Base-by-base conservation (phyloP, 2,797 vertebrate genomes). In the Micropoecilia bifurca region DNA sequence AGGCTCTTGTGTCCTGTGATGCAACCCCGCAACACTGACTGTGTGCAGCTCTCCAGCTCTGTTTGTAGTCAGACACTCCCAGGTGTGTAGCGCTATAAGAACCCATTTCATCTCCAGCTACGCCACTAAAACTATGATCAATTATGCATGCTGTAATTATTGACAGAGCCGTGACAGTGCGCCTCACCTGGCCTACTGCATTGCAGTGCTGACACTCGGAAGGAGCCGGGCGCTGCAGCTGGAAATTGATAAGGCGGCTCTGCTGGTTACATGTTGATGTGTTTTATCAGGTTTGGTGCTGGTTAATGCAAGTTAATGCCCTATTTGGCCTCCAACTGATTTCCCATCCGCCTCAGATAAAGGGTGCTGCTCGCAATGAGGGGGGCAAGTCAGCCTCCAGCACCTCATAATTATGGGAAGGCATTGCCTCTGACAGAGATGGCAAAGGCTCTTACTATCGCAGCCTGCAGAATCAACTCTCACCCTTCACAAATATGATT, bases 71-170 rank as follows among this genome's bases (percentile, higher is more conserved):
- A 73, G 83, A 66, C 36, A 59, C 71, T 86, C 89, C 85, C 85
- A 76, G 78, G 86, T 89, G 87, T 80, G 71, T 33, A 30, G 78
- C 79, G 74, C 80, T 84, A 87, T 87, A 87, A 28, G 79, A 81
- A 78, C 82, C 78, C 59, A 79, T 90, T 94, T 81, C 77, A 92
- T 89, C 90, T 88, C 78, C 82, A 43, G 83, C 79, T 30, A 66
- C 8, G 30, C 75, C 86, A 87, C 90, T 90, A 90, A 71, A 84
- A 72, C 85, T 77, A 50, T 73, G 74, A 93, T 94, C 90, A 91
- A 94, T 94, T 93, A 94, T 94, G 91, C 90, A 95, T 91, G 91
- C 84, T 83, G 91, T 90, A 90, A 93, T 95, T 93, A 94, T 92
- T 93, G 93, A 91, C 90, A 87, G 84, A 61, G 79, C 86, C 79